Base-by-base conservation (phyloP, 2,113 vertebrate species). In the Orthonyx spaldingii region DNA sequence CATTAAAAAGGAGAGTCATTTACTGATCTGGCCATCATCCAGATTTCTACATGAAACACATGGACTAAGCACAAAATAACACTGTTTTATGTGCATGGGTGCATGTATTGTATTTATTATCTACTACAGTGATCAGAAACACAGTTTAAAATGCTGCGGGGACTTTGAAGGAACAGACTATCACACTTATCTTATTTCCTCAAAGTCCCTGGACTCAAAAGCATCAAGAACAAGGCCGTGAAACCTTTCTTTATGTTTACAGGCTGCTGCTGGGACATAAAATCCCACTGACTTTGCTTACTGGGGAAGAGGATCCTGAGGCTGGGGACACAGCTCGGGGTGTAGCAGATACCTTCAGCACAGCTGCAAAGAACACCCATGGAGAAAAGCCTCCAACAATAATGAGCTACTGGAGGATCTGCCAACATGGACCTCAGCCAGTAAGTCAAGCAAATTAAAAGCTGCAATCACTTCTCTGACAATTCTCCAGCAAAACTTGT, bases 1-100 rank as follows among this genome's bases (percentile, higher is more conserved):
- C 94, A 92, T 90, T 93, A 89, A 89, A 94, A 89, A 89, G 77
- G 89, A 93, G 89, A 95, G 79, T 78, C 60, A 92, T 95, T 97
- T 93, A 97, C 89, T 66, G 87, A 94, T 96, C 86, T 97, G 97
- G 97, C 94, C 16, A 2, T 33, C 85, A 82, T 77, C 94, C 97
- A 97, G 90, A 50, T 50, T 93, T 77, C 85, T 94, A 84, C 92
- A 91, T 57, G 90, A 94, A 97, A 93, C 96, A 93, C 74, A 94
- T 53, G 89, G 89, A 52, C 91, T 91, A 75, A 87, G 86, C 93
- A 97, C 85, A 87, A 91, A 93, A 89, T 65, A 93, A 94, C 1
- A 6, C 66, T 95, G 89, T 6, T 91, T 91, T 88, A 33, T 90
- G 84, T 78, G 89, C 87, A 77, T 79, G 71, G 86, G 32, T 77